Conservation (phyloP, 2,888 invertebrate species). For the Eilema griseolum region DNA sequence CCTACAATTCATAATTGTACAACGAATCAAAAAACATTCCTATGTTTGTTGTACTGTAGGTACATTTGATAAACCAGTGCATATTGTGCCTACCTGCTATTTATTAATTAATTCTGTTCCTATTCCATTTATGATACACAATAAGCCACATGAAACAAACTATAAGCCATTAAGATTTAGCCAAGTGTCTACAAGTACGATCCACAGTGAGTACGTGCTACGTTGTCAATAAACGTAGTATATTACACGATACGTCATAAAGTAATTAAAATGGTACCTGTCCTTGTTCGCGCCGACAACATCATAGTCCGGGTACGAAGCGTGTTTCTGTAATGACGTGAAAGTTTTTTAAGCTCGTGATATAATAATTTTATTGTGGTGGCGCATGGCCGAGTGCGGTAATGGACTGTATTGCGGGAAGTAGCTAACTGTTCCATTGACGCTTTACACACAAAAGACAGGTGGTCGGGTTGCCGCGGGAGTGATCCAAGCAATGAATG, state of each 20-base stretch:
- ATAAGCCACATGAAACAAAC: not conserved
- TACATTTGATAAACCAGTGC: not conserved
- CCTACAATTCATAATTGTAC: too few species aligned
- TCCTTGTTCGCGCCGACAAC: constrained; percentile 54
- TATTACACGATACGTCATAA: constrained; percentile 13
- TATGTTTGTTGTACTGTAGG: too few species aligned
- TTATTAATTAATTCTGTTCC: not conserved
- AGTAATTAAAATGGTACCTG: constrained; percentile 48
- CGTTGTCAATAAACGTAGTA: constrained; percentile 20
- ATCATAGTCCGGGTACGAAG: constrained; percentile 57
- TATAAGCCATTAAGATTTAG: not conserved
- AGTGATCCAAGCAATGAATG: too few species aligned
- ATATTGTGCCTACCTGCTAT: not conserved
- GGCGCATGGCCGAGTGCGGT: too few species aligned
- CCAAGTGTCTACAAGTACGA: not conserved
- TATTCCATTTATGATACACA: not conserved
- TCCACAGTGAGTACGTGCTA: constrained; percentile 2
- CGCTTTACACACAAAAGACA: too few species aligned
- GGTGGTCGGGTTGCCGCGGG: too few species aligned
- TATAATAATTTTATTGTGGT: too few species aligned
- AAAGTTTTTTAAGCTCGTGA: not conserved
- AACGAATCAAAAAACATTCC: too few species aligned
- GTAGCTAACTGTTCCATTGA: too few species aligned
- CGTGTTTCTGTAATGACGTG: constrained; percentile 59
- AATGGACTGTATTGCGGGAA: too few species aligned